A percentile compares a stretch with the other conserved stretches of the same genome.
Conservation (phyloP, 2,888 invertebrate species). For the Temnothorax ravouxi region DNA sequence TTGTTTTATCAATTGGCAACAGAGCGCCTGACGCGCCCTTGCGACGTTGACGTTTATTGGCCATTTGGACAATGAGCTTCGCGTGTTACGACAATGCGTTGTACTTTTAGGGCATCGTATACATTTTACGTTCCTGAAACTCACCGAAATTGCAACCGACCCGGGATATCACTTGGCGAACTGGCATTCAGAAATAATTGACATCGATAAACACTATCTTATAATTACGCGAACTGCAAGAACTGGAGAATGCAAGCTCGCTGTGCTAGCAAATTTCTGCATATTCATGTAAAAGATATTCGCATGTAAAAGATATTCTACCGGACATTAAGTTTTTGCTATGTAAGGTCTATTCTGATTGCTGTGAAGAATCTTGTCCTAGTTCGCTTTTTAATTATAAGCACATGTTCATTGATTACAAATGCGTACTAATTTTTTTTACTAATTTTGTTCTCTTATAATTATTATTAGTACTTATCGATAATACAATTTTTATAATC, state of each 20-base stretch:
- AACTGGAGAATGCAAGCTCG: neutral
- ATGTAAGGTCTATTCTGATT: neutral
- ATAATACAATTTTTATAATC: neutral
- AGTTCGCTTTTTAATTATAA: neutral
- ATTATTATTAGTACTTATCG: neutral
- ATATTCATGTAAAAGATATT: slow-evolving; percentile 21
- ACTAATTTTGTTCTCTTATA: neutral
- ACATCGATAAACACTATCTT: neutral
- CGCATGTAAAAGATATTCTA: neutral
- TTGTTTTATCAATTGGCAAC: slow-evolving; percentile 15
- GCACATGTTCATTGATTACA: neutral
- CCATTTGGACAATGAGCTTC: slow-evolving; percentile 8
- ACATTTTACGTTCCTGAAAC: slow-evolving; percentile 14
- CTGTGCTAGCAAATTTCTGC: neutral
- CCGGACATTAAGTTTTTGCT: neutral
- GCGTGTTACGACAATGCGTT: neutral
- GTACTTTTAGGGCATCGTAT: slow-evolving; percentile 8
- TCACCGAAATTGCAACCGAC: slow-evolving; percentile 20
- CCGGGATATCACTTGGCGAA: neutral
- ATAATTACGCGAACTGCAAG: neutral
- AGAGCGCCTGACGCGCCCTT: neutral
- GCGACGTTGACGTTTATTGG: slow-evolving; percentile 19
- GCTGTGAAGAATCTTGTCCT: neutral
- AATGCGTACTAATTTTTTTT: neutral
- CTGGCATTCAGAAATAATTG: neutral